These are phyloP conservation scores for Diorhabda sublineata DNA, from an alignment of 1,140 invertebrate genomes.

Conservation along the genomic window DNA sequence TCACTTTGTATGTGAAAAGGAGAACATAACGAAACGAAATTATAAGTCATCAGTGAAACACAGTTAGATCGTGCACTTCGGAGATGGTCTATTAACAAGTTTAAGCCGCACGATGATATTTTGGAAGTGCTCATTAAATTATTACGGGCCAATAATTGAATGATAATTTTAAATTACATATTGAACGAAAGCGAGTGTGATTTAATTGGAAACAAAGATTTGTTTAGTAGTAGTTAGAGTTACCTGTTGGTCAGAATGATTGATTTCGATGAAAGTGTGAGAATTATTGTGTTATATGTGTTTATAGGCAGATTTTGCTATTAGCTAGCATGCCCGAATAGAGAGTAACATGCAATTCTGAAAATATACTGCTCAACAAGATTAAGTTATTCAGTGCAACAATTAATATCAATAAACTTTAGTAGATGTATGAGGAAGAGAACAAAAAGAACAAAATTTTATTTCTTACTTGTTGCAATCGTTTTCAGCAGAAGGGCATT, in stretches of 20 bases:
- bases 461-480: too few species aligned
- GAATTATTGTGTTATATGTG: conserved; percentile 7
- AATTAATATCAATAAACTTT: too few species aligned
- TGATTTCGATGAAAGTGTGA: conserved; percentile 9
- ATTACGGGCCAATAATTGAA: conserved; percentile 14
- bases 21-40: background rate
- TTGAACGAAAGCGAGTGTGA: background rate
- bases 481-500: too few species aligned
- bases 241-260: background rate
- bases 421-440: too few species aligned
- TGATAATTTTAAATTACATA: conserved; percentile 1
- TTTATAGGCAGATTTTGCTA: background rate
- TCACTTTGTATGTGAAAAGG: conserved; percentile 6
- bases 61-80: conserved; percentile 1
- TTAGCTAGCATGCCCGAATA: background rate
- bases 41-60: conserved; percentile 3
- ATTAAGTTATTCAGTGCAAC: too few species aligned
- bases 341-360: background rate
- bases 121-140: conserved; percentile 11
- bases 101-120: conserved; percentile 8
- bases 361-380: background rate
- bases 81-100: conserved; percentile 4
- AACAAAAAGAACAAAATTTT: too few species aligned
- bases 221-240: background rate
- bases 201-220: background rate